Percentiles rank a stretch among this genome's conserved stretches.
Conservation (phyloP, 2,888 invertebrate species). For the Parnassius apollo region DNA sequence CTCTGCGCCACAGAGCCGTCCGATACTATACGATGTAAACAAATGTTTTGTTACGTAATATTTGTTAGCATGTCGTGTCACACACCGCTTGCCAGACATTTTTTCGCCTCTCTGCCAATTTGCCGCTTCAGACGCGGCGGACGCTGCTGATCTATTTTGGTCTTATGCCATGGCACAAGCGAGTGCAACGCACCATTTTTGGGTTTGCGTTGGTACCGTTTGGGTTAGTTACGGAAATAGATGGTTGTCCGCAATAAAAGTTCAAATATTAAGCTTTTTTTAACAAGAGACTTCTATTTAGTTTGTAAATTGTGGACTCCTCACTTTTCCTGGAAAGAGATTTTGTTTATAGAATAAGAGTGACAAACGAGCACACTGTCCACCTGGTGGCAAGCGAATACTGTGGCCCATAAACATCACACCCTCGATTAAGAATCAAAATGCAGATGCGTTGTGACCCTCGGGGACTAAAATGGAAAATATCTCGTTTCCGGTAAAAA, state of each 20-base stretch:
- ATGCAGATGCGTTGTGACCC: too few relatives aligned
- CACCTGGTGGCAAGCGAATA: too few relatives aligned
- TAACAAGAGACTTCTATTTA: too few relatives aligned
- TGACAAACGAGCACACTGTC: too few relatives aligned
- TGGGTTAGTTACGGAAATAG: background rate
- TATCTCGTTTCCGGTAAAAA: too few relatives aligned
- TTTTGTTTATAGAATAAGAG: too few relatives aligned
- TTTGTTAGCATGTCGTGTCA: background rate
- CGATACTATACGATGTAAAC: background rate
- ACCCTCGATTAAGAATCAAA: too few relatives aligned
- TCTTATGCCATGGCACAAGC: conserved; percentile 1
- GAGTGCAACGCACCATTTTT: conserved; percentile 6
- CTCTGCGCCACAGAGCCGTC: too few relatives aligned
- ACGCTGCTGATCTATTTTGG: background rate
- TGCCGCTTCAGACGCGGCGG: background rate
- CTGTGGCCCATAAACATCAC: too few relatives aligned
- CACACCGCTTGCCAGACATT: conserved; percentile 12
- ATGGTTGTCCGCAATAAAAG: background rate
- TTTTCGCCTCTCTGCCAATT: conserved; percentile 6
- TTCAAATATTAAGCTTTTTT: background rate
- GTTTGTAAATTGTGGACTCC: too few relatives aligned
- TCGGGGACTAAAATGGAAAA: too few relatives aligned
- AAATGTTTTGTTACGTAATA: conserved; percentile 9
- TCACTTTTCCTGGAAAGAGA: too few relatives aligned
- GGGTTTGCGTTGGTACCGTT: background rate